These are phyloP conservation scores for Rallus limicola DNA, from an alignment of 2,113 vertebrate genomes.

Conservation along the genomic window DNA sequence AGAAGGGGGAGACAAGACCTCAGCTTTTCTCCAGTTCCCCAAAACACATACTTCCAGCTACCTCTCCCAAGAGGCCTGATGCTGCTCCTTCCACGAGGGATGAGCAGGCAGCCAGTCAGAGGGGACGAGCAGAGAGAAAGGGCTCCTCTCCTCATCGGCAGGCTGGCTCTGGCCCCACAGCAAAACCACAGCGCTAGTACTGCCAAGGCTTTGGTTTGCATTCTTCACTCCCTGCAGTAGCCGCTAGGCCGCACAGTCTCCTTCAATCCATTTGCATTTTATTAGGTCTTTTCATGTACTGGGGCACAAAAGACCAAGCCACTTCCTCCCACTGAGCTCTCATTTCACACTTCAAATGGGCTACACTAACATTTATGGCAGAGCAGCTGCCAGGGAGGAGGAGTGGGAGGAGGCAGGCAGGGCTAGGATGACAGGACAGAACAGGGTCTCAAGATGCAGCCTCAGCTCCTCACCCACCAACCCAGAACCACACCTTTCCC, in stretches of 20 bases:
- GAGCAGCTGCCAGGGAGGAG: slow-evolving; percentile 42
- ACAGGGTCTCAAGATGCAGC: neutral
- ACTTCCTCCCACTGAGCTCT: slow-evolving; percentile 56
- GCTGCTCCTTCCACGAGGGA: neutral
- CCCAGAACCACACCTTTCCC: neutral
- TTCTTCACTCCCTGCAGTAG: slow-evolving; percentile 40
- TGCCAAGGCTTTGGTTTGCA: slow-evolving; percentile 12
- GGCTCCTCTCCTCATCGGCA: neutral
- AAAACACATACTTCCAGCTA: neutral
- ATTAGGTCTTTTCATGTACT: slow-evolving; percentile 60
- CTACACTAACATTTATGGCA: slow-evolving; percentile 41
- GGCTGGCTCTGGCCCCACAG: neutral
- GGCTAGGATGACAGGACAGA: neutral
- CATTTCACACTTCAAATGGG: slow-evolving; percentile 66
- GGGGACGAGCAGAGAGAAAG: neutral
- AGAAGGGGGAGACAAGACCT: slow-evolving; percentile 62
- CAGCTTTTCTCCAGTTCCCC: neutral
- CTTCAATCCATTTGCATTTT: slow-evolving; percentile 61
- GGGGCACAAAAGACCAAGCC: slow-evolving; percentile 58
- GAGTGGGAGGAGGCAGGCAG: neutral
- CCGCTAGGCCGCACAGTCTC: slow-evolving; percentile 44
- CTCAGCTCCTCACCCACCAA: neutral
- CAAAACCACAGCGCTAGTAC: neutral
- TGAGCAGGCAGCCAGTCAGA: neutral
- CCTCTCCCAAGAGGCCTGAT: neutral